Evolutionary conservation across 1,140 invertebrate genomes (phyloP), one percentile per base, ranked within the genome.

Genomic region (Leptinotarsa defecta): DNA sequence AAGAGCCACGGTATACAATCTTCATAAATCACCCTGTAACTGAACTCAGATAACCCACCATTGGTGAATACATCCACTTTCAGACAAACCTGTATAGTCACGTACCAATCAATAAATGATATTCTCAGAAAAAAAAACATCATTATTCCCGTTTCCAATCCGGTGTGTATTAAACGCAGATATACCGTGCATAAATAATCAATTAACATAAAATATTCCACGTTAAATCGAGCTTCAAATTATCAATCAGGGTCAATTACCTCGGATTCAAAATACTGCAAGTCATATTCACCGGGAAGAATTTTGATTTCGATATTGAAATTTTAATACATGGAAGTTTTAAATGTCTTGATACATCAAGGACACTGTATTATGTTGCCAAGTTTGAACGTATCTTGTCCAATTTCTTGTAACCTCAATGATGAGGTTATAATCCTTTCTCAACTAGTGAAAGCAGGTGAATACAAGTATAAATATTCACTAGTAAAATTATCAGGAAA

Each of bases 151-250:
- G 52, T 57, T 57, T 57, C 4, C 34, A 19, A 57, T 57, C 52
- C 52, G n/a, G 52, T 19, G n/a, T 43, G n/a, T 19, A n/a, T 57
- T 57, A 4, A 57, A 57, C 15, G 52, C 52, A 57, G 52, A 57
- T 57, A 57, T 57, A 15, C 52, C n/a, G n/a, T 57, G 52, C 52
- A 57, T 57, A 57, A 57, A 57, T 57, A 57, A 57, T 57, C 52
- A 57, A 57, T 57, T 57, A 57, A 15, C 17, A 57, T 57, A 17
- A 57, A 57, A 57, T 57, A 57, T 57, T 43, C 52, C n/a, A 57
- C 52, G 52, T 57, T 57, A 57, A 57, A 57, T 57, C 52, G 52
- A 57, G 52, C 52, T 57, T 57, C 52, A 57, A 57, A 57, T 57
- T n/a, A 57, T 57, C 52, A 19, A 57, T 15, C 52, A 57, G 52